Percentiles rank a stretch among this genome's conserved stretches.
Conservation (phyloP, 2,888 invertebrate species). For the Plusia festucae region DNA sequence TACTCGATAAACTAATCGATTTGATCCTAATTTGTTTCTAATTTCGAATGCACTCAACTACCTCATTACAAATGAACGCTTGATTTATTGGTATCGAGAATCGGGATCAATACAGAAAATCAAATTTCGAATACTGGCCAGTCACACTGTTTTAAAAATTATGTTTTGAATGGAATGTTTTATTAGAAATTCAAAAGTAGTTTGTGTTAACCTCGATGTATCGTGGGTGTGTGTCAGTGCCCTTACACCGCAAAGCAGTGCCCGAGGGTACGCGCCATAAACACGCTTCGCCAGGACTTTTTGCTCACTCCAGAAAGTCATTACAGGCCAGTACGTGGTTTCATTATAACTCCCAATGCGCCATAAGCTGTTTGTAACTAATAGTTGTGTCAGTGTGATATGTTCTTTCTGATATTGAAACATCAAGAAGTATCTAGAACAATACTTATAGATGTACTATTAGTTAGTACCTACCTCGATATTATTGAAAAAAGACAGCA, state of each 20-base stretch:
- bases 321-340: conserved; percentile 71
- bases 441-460: not conserved
- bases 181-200: too few relatives aligned
- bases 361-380: conserved; percentile 42
- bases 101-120: conserved; percentile 27
- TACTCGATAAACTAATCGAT: conserved; percentile 1
- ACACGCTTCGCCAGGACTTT: conserved; percentile 62
- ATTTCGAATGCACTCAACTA: not conserved
- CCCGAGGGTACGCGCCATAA: conserved; percentile 56
- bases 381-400: conserved; percentile 56
- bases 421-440: not conserved
- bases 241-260: conserved; percentile 56
- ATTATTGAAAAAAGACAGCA: too few relatives aligned
- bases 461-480: too few relatives aligned
- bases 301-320: conserved; percentile 71
- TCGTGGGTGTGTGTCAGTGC: conserved; percentile 28
- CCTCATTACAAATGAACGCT: conserved; percentile 1
- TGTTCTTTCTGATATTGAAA: conserved; percentile 18
- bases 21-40: not conserved
- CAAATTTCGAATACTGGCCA: conserved; percentile 31
- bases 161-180: too few relatives aligned
- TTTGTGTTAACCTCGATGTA: conserved; percentile 28
- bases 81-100: conserved; percentile 22
- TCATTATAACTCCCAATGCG: conserved; percentile 65
- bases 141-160: conserved; percentile 3